phyloP scores from a whole-genome alignment of 2,113 vertebrate species.

The Pleuronectes platessa region DNA sequence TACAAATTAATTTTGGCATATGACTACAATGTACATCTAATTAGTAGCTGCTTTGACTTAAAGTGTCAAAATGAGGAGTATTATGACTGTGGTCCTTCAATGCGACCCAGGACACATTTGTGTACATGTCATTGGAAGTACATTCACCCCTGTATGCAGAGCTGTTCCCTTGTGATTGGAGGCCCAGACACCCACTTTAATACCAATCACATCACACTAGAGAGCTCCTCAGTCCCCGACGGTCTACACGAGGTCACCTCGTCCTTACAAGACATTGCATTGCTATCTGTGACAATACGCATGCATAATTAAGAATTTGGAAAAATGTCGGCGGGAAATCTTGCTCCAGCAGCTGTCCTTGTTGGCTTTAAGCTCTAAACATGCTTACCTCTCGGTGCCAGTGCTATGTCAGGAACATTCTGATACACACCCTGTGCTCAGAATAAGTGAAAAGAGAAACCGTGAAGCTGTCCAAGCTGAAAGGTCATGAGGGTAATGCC shows the following conservation, averaged over 20 bases:
- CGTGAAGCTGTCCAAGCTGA: neutral
- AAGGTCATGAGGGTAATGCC: neutral
- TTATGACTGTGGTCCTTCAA: too few relatives aligned
- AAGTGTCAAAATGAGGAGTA: too few relatives aligned
- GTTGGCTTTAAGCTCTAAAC: conserved; percentile 20
- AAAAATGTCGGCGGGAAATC: neutral
- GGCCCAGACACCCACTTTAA: too few relatives aligned
- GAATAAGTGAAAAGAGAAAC: neutral
- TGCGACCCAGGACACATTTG: too few relatives aligned
- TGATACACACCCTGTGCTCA: neutral
- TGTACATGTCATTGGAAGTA: too few relatives aligned
- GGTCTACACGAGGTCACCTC: too few relatives aligned
- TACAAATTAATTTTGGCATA: neutral
- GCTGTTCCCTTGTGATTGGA: too few relatives aligned
- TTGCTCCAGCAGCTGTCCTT: neutral
- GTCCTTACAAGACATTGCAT: too few relatives aligned
- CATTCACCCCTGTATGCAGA: too few relatives aligned
- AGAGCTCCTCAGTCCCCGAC: too few relatives aligned
- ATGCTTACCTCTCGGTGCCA: conserved; percentile 1
- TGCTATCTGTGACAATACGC: neutral
- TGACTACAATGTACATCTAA: neutral
- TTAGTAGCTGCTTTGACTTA: too few relatives aligned
- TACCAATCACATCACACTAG: too few relatives aligned
- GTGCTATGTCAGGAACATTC: conserved; percentile 6
- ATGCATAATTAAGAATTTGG: neutral